Base-by-base conservation (phyloP, 1,140 invertebrate species). In the Xylocopa sonorina region DNA sequence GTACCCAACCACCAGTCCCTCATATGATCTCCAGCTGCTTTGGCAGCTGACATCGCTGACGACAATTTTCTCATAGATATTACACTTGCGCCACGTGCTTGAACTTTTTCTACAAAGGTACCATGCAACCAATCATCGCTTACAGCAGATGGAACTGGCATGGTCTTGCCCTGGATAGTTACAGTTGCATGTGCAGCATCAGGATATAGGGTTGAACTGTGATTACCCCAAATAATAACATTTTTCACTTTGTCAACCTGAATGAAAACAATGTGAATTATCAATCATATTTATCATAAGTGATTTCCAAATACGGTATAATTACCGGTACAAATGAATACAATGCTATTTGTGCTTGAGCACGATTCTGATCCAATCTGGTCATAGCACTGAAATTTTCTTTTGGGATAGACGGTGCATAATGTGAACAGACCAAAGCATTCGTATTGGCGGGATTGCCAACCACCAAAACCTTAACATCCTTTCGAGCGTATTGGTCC, bases 371-470 rank as follows among this genome's bases (percentile, higher is more conserved):
- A 93, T 99, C 99, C 24, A 99, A 94, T 81, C 99, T 95, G 0
- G 99, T 99, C 97, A 99, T 98, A 5, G 99, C 99, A 62, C 97
- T 97, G 91, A 99, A 99, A 92, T 99, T 99, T 91, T 98, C 96
- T 84, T 96, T 96, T 21, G 99, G 99, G 92, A 99, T 99, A 5
- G 97, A 98, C 46, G 98, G 98, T n/a, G 98, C 98, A 93, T 99
- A 99, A 89, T 98, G 97, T 3, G 98, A 97, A 89, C 98, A 98
- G 83, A 99, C 98, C 14, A 99, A 93, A 24, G 99, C 99, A 94
- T 99, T 99, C 0, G 99, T 99, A 90, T 99, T 99, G 0, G 99
- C 99, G 62, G 99, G 99, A 93, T 99, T 99, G 50, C 99, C 99
- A 88, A 99, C 99, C 57, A 99, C 99, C 24, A 99, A 93, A 27